phyloP scores from a whole-genome alignment of 2,113 vertebrate species.

The Hippocampus zosterae region DNA sequence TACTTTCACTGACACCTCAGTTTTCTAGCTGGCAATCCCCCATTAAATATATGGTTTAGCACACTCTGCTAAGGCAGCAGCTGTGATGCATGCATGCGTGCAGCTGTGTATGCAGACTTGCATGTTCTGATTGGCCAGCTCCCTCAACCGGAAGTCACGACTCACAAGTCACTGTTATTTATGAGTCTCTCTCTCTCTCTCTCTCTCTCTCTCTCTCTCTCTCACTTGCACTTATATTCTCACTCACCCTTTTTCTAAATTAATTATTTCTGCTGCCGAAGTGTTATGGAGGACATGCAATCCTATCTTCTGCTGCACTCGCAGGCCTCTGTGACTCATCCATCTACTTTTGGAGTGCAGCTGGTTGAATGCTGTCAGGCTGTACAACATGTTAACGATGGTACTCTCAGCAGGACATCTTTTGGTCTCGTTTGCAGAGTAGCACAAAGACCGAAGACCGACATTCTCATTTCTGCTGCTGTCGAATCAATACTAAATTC shows the following conservation, averaged over 20 bases:
- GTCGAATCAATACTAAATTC: conserved; percentile 1
- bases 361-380: conserved; percentile 48
- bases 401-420: conserved; percentile 26
- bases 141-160: conserved; percentile 66
- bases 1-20: conserved; percentile 27
- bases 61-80: conserved; percentile 13
- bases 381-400: conserved; percentile 50
- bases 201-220: not conserved
- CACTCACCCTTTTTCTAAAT: not conserved
- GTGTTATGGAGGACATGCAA: conserved; percentile 53
- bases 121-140: conserved; percentile 34
- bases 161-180: conserved; percentile 53
- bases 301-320: conserved; percentile 55
- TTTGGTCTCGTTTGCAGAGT: conserved; percentile 21
- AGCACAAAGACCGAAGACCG: conserved; percentile 6
- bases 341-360: conserved; percentile 55
- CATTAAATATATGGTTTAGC: conserved; percentile 2
- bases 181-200: not conserved
- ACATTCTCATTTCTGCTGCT: conserved; percentile 15
- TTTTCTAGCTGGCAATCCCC: conserved; percentile 15
- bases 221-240: not conserved
- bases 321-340: conserved; percentile 57
- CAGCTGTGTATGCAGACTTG: conserved; percentile 22
- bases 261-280: conserved; percentile 41
- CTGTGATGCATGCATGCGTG: conserved; percentile 30